A percentile compares a stretch with the other conserved stretches of the same genome.
phyloP scores from a whole-genome alignment of 2,113 vertebrate species.

The Amblyopsis rosae region DNA sequence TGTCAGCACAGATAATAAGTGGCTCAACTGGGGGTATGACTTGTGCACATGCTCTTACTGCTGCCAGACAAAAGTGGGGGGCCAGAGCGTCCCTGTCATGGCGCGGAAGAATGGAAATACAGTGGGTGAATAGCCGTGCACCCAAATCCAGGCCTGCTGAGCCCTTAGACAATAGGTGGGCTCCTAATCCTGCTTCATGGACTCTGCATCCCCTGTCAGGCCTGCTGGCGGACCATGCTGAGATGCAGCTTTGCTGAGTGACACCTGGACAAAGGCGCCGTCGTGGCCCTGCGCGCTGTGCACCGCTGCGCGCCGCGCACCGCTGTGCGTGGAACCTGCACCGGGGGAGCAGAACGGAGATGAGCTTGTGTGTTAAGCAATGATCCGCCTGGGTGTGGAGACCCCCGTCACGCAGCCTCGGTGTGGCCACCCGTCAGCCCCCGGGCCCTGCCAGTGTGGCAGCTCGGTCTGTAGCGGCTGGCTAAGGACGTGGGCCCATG shows the following conservation, averaged over 20 bases:
- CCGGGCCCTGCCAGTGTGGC: constrained; percentile 38
- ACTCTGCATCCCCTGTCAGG: constrained; percentile 79
- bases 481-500: constrained; percentile 41
- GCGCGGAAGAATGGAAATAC: constrained; percentile 67
- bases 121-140: constrained; percentile 74
- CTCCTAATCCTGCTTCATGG: constrained; percentile 81
- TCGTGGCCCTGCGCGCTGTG: constrained; percentile 65
- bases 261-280: constrained; percentile 78
- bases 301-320: constrained; percentile 74
- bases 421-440: constrained; percentile 80
- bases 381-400: constrained; percentile 61
- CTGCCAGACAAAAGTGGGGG: constrained; percentile 60
- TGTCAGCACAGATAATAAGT: constrained; percentile 72
- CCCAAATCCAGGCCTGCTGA: constrained; percentile 71
- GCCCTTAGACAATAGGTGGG: constrained; percentile 70
- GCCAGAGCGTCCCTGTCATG: constrained; percentile 75
- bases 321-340: constrained; percentile 79
- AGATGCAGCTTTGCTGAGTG: constrained; percentile 68
- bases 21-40: constrained; percentile 59
- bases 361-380: constrained; percentile 75
- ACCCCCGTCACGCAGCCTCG: constrained; percentile 64
- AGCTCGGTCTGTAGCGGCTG: constrained; percentile 33
- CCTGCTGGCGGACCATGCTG: constrained; percentile 74
- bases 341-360: constrained; percentile 71
- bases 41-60: constrained; percentile 67